These are phyloP conservation scores for Xestoiulus laeticollis DNA, from an alignment of 2,888 invertebrate genomes.

Conservation along the genomic window DNA sequence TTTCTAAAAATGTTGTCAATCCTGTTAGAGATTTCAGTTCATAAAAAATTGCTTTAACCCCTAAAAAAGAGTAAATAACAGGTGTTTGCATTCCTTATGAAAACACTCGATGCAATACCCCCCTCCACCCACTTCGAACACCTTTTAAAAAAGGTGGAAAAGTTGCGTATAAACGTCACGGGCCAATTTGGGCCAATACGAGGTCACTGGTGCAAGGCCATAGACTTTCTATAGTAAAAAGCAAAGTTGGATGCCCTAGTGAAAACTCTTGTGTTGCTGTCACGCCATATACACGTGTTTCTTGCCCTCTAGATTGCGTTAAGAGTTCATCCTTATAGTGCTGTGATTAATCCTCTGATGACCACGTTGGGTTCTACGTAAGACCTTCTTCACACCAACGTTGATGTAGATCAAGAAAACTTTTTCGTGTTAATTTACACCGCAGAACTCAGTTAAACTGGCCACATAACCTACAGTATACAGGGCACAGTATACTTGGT, in stretches of 20 bases:
- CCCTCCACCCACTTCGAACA: background rate
- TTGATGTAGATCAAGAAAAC: too few species aligned
- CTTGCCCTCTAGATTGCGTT: background rate
- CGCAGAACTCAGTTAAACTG: too few species aligned
- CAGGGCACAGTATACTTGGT: too few species aligned
- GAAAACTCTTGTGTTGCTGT: background rate
- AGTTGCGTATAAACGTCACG: background rate
- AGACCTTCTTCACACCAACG: too few species aligned
- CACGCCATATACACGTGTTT: background rate
- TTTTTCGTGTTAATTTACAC: too few species aligned
- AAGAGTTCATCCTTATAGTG: too few species aligned
- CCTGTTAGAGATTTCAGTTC: background rate
- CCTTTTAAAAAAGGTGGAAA: background rate
- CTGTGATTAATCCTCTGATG: too few species aligned
- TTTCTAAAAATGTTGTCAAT: slow-evolving; percentile 12
- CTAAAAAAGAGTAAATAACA: background rate
- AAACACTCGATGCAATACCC: background rate
- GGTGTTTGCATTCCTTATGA: background rate
- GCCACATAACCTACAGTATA: too few species aligned
- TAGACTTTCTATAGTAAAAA: background rate
- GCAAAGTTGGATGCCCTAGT: background rate
- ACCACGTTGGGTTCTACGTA: too few species aligned
- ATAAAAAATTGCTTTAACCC: background rate
- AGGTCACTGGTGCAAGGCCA: slow-evolving; percentile 20
- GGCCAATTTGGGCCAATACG: background rate